Evolutionary conservation across 2,113 vertebrate species (phyloP).

Genomic region (Athene noctua): DNA sequence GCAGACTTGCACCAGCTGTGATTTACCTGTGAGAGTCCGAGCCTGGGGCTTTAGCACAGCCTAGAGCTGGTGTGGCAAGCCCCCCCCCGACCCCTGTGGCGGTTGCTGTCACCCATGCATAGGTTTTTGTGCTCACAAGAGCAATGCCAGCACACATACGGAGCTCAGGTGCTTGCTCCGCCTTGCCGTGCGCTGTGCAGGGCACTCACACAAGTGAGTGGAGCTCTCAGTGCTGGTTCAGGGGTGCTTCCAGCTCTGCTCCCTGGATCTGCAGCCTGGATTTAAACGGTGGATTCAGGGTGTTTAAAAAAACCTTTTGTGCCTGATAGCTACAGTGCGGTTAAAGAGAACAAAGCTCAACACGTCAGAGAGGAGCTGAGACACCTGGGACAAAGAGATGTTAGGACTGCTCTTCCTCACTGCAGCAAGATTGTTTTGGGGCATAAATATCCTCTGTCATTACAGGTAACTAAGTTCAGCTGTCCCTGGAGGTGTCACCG

Average conservation of each 20-base stretch:
- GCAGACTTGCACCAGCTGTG: accelerated
- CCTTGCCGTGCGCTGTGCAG: background rate
- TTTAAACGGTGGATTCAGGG: background rate
- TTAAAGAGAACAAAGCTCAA: background rate
- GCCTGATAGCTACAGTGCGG: background rate
- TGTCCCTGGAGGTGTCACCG: background rate
- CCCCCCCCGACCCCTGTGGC: accelerated
- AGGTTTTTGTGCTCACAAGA: background rate
- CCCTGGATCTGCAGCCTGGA: background rate
- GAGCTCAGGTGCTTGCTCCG: background rate
- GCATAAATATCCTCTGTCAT: background rate
- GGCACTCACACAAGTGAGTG: accelerated
- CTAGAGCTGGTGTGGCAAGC: background rate
- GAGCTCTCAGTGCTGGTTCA: background rate
- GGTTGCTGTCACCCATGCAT: accelerated
- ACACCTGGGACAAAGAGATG: background rate
- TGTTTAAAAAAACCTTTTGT: background rate
- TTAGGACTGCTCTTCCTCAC: background rate
- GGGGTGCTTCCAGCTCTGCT: background rate
- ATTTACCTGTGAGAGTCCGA: accelerated
- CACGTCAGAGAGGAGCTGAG: background rate
- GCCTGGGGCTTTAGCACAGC: background rate
- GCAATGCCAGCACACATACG: accelerated
- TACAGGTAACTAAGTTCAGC: background rate
- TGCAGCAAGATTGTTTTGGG: background rate